Evolutionary conservation across 2,113 vertebrate species (phyloP), one percentile per base, ranked within the genome.

Genomic region (Micromys minutus): DNA sequence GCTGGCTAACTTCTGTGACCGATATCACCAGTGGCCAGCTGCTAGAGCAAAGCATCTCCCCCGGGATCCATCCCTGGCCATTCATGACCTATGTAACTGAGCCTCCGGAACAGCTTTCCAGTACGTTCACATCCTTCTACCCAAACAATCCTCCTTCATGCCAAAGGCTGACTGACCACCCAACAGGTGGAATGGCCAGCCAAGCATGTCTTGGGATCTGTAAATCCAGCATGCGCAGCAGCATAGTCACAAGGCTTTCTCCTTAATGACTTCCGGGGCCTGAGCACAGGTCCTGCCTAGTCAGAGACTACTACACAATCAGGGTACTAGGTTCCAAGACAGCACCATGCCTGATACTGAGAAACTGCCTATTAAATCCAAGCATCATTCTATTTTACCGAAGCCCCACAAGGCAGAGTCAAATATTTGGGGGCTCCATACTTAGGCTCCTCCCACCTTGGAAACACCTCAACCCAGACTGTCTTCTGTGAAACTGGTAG

Each of bases 261-360:
- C 22, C 6, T 65, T 22, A 1, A 0, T 36, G 59, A 45, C 34
- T 24, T 36, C 0, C 0, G 74, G 63, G 31, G 22, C 39, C n/a
- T 57, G 47, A 1, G 0, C 31, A n/a, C 21, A 52, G 42, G 26
- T 69, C 50, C 42, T 21, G 7, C 65, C 45, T 36, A 42, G 69
- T 17, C 36, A 39, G 36, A 57, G 50, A 26, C 52, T 2, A 42
- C 47, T 45, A 34, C 47, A 34, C 10, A 45, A n/a, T 22, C 83
- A 0, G 2, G 3, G 71, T 45, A 22, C 31, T 0, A 3, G 0
- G 5, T 19, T 9, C 81, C 39, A 24, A 42, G 39, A 19, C 4
- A 42, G 19, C 0, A 3, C 29, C 0, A 31, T 47, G 63, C 42
- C 1, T 1, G 1, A 9, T 39, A 4, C 7, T 31, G 3, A 1